Evolutionary conservation across 1,140 invertebrate genomes (phyloP).

Genomic region (Temnothorax curvispinosus): DNA sequence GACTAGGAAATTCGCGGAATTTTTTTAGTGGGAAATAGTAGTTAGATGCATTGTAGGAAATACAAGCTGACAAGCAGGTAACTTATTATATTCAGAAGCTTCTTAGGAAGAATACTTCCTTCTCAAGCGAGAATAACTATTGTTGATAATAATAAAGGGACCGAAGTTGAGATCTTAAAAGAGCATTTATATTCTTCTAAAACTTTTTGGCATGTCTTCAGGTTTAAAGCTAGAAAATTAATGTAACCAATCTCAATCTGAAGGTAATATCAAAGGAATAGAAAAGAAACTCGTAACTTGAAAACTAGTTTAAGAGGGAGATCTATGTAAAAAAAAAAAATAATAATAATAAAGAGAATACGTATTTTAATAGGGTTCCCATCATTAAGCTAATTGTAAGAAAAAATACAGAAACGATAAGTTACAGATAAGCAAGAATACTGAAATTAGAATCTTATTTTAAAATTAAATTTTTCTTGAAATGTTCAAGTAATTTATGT

Average conservation of each 20-base stretch:
- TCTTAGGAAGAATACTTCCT: neutral
- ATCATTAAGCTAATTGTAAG: neutral
- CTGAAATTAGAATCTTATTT: neutral
- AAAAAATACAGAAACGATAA: neutral
- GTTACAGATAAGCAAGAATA: neutral
- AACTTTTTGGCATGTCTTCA: neutral
- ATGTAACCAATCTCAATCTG: neutral
- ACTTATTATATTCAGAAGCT: neutral
- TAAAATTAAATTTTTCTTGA: neutral
- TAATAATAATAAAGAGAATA: neutral
- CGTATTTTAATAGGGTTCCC: neutral
- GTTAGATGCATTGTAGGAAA: neutral
- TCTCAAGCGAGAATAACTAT: neutral
- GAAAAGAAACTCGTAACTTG: neutral
- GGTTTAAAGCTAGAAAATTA: neutral
- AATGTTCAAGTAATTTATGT: neutral
- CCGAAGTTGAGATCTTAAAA: neutral
- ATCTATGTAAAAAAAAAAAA: neutral
- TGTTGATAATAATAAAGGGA: neutral
- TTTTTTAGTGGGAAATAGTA: neutral
- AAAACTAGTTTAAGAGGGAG: neutral
- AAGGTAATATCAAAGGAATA: neutral
- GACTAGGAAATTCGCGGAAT: conserved; percentile 5
- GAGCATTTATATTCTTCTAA: neutral
- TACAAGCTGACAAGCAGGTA: conserved; percentile 5